phyloP scores from a whole-genome alignment of 2,888 invertebrate genomes.

The Agonopterix subpropinquella region DNA sequence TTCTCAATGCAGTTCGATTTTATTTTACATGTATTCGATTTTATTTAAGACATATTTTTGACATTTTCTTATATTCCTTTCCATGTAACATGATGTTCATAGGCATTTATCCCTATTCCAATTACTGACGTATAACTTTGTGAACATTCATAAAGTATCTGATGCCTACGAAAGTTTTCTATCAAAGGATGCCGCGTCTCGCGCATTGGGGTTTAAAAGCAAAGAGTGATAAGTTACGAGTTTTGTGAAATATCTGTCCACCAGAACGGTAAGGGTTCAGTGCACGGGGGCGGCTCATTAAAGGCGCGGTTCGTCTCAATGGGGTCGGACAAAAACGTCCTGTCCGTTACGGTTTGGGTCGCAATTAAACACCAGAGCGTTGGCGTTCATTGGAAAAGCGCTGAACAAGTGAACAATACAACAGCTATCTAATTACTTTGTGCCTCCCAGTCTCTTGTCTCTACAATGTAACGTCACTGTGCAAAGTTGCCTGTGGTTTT shows the following conservation, averaged over 20 bases:
- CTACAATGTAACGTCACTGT: constrained; percentile 49
- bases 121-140: no score
- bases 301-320: constrained; percentile 9
- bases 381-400: constrained; percentile 58
- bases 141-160: no score
- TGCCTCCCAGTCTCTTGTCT: constrained; percentile 41
- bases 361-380: constrained; percentile 55
- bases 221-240: constrained; percentile 19
- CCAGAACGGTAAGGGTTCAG: constrained; percentile 9
- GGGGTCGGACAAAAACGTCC: constrained; percentile 55
- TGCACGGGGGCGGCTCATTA: constrained; percentile 9
- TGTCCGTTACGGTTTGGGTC: constrained; percentile 59
- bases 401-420: constrained; percentile 64
- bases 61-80: no score
- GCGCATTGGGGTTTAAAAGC: no score
- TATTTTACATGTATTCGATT: no score
- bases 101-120: no score
- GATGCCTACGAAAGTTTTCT: no score
- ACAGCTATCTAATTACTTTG: constrained; percentile 66
- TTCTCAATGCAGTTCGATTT: no score
- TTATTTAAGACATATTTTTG: no score
- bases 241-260: constrained; percentile 9
- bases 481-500: constrained; percentile 59
- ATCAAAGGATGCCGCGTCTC: no score
- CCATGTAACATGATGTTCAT: no score